Percentiles rank a stretch among this genome's conserved stretches.
These are phyloP conservation scores for Notechis scutatus DNA, from an alignment of 2,113 vertebrate genomes.

Conservation along the genomic window DNA sequence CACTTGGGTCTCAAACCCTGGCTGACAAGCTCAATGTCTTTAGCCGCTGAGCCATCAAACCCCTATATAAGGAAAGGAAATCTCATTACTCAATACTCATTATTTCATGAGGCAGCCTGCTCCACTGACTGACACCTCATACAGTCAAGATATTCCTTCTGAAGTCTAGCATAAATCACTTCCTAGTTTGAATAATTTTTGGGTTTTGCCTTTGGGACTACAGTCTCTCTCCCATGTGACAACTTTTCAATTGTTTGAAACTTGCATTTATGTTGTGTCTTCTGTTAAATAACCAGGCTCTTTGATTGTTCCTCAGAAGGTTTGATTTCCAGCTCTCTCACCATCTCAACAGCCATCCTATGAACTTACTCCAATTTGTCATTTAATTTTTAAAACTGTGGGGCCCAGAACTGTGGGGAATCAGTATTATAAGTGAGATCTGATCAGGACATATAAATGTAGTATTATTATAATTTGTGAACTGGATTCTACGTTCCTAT, in stretches of 20 bases:
- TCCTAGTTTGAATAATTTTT: not conserved
- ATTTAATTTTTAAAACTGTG: not conserved
- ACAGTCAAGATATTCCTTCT: not conserved
- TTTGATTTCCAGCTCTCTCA: not conserved
- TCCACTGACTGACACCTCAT: not conserved
- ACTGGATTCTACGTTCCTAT: not conserved
- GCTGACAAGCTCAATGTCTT: not conserved
- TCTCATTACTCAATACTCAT: not conserved
- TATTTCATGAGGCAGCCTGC: not conserved
- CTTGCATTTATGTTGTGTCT: not conserved
- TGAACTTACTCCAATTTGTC: not conserved
- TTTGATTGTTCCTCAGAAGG: not conserved
- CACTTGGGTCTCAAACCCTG: not conserved
- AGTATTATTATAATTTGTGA: not conserved
- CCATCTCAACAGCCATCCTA: not conserved
- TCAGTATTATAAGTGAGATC: not conserved
- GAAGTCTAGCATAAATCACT: not conserved
- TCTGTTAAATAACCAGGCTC: not conserved
- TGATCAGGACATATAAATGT: not conserved
- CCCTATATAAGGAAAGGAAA: not conserved
- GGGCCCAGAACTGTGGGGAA: not conserved
- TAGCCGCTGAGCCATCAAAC: not conserved
- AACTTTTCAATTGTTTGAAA: not conserved
- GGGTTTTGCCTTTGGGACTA: not conserved
- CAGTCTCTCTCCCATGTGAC: not conserved